phyloP scores from a whole-genome alignment of 2,113 vertebrate species.

The Lepidothrix coronata region DNA sequence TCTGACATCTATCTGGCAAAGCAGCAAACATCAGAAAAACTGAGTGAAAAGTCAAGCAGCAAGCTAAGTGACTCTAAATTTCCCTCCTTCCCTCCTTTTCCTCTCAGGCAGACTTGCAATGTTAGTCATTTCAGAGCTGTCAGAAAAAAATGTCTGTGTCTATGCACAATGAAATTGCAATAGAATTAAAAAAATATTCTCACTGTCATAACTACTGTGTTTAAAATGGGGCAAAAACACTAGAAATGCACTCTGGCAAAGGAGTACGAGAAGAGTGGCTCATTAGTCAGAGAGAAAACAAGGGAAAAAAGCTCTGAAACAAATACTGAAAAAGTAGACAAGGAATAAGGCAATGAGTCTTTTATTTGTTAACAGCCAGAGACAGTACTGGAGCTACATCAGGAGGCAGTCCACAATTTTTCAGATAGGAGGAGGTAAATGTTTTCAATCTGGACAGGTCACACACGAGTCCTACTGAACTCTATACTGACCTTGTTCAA shows the following conservation, averaged over 20 bases:
- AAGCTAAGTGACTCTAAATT: background rate
- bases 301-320: background rate
- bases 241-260: background rate
- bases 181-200: background rate
- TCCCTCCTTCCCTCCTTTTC: accelerated
- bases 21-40: background rate
- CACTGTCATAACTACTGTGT: background rate
- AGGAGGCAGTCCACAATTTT: background rate
- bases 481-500: background rate
- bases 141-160: background rate
- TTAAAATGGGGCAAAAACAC: background rate
- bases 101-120: background rate
- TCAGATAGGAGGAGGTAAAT: background rate
- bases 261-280: background rate
- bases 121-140: background rate
- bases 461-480: background rate
- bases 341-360: background rate
- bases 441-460: background rate
- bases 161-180: background rate
- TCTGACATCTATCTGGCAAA: background rate
- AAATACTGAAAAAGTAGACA: background rate
- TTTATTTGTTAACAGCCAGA: background rate
- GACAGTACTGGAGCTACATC: background rate
- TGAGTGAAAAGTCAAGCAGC: background rate
- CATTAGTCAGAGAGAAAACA: background rate